These are phyloP conservation scores for Pandemis cinnamomeana DNA, from an alignment of 2,888 invertebrate genomes.

Conservation along the genomic window DNA sequence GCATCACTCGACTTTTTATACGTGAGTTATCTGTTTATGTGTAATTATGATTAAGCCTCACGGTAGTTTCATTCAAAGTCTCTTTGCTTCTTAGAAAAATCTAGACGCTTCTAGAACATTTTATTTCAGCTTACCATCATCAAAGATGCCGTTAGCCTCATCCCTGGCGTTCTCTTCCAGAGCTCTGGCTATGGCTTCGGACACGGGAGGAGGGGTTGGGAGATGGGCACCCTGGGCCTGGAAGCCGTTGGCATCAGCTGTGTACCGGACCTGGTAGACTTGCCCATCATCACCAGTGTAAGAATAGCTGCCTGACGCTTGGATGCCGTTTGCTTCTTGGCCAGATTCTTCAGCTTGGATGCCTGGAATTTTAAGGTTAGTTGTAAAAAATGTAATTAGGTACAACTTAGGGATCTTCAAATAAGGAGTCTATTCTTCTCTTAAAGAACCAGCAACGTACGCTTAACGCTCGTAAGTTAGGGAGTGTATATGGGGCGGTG, in stretches of 20 bases:
- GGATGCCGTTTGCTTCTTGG: slow-evolving; percentile 74
- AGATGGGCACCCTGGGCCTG: slow-evolving; percentile 83
- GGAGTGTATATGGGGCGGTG: too few species aligned
- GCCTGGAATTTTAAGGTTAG: slow-evolving; percentile 56
- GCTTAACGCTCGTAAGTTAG: too few species aligned
- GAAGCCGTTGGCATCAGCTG: slow-evolving; percentile 78
- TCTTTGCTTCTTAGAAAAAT: too few species aligned
- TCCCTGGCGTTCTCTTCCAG: slow-evolving; percentile 80
- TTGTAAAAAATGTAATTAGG: too few species aligned
- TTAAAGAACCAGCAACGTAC: too few species aligned
- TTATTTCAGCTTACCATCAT: slow-evolving; percentile 67
- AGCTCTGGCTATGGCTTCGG: slow-evolving; percentile 82
- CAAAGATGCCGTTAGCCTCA: slow-evolving; percentile 81
- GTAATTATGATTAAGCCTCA: too few species aligned
- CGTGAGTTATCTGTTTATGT: too few species aligned
- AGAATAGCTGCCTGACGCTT: slow-evolving; percentile 83
- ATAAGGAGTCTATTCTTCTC: too few species aligned
- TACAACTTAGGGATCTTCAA: too few species aligned
- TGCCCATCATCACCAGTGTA: slow-evolving; percentile 86
- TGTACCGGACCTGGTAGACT: slow-evolving; percentile 79
- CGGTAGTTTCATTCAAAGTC: too few species aligned
- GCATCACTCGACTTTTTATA: too few species aligned
- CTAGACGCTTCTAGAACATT: not conserved
- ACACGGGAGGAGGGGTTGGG: slow-evolving; percentile 85
- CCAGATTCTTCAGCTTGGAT: slow-evolving; percentile 76